These are phyloP conservation scores for Phymanthus crucifer DNA, from an alignment of 92 coral and sea anemone species.

Conservation along the genomic window DNA sequence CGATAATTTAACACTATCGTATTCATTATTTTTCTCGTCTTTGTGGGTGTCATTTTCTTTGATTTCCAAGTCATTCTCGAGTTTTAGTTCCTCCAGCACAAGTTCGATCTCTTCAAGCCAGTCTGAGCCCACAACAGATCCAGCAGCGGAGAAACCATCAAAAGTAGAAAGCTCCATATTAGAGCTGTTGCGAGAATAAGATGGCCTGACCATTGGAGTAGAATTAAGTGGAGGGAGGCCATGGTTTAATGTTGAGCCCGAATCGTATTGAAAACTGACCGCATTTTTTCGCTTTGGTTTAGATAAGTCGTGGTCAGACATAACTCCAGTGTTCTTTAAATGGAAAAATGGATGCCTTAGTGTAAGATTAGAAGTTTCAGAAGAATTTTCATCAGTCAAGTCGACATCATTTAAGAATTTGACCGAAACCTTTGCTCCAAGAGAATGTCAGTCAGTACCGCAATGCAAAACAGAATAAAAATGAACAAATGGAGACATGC, in stretches of 20 bases:
- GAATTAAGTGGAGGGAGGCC: neutral
- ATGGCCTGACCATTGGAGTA: slow-evolving; percentile 4
- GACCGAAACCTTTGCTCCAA: too few species aligned
- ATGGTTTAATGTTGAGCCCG: neutral
- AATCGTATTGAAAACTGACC: neutral
- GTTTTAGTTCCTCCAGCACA: slow-evolving; percentile 14
- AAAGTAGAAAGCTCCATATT: neutral
- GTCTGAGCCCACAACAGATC: slow-evolving; percentile 24
- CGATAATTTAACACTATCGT: neutral
- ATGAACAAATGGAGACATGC: too few species aligned
- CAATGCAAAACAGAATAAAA: too few species aligned
- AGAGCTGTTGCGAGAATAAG: slow-evolving; percentile 9
- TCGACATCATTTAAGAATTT: too few species aligned
- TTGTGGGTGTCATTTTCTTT: slow-evolving; percentile 2
- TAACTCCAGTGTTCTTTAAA: neutral
- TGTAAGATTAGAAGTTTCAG: too few species aligned
- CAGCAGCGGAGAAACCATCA: slow-evolving; percentile 10
- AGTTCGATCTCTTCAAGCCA: slow-evolving; percentile 33
- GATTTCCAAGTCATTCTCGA: slow-evolving; percentile 5
- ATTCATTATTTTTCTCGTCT: slow-evolving; percentile 9
- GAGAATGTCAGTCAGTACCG: too few species aligned
- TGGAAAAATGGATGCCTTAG: neutral
- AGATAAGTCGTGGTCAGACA: neutral
- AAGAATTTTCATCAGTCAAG: too few species aligned
- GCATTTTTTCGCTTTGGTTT: slow-evolving; percentile 10